These are phyloP conservation scores for Phaethon lepturus DNA, from an alignment of 2,113 vertebrate genomes.

Conservation along the genomic window DNA sequence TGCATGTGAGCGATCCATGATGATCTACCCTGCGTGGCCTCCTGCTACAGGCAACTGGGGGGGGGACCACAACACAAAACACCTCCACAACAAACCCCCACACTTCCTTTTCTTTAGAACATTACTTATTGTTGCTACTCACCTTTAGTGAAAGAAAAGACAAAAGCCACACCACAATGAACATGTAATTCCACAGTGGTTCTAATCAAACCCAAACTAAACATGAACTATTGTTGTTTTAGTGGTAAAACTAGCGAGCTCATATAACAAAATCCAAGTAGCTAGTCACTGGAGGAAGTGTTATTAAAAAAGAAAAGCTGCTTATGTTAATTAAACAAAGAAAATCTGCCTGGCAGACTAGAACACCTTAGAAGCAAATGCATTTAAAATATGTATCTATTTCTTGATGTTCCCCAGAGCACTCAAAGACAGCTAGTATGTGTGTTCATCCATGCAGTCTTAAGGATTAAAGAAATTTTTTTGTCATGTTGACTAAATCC, in stretches of 20 bases:
- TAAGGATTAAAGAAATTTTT: neutral
- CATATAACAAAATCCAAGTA: neutral
- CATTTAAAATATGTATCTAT: neutral
- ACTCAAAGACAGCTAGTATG: neutral
- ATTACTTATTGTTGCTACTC: neutral
- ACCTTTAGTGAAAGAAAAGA: neutral
- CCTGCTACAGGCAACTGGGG: neutral
- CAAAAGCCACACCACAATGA: neutral
- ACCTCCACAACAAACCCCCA: too few species aligned
- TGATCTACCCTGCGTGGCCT: neutral
- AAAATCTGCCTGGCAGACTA: neutral
- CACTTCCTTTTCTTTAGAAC: neutral
- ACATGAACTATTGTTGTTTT: neutral
- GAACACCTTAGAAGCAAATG: neutral
- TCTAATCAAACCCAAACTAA: neutral
- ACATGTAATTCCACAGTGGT: neutral
- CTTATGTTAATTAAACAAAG: conserved; percentile 46
- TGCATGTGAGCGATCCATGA: neutral
- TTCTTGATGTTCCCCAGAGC: neutral
- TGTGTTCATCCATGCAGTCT: neutral
- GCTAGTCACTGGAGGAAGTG: neutral
- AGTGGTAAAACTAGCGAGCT: neutral
- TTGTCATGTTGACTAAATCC: neutral
- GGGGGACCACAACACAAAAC: neutral
- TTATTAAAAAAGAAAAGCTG: conserved; percentile 15